Evolutionary conservation across 2,888 invertebrate genomes (phyloP), one percentile per base, ranked within the genome.

Genomic region (Hydriomena furcata): DNA sequence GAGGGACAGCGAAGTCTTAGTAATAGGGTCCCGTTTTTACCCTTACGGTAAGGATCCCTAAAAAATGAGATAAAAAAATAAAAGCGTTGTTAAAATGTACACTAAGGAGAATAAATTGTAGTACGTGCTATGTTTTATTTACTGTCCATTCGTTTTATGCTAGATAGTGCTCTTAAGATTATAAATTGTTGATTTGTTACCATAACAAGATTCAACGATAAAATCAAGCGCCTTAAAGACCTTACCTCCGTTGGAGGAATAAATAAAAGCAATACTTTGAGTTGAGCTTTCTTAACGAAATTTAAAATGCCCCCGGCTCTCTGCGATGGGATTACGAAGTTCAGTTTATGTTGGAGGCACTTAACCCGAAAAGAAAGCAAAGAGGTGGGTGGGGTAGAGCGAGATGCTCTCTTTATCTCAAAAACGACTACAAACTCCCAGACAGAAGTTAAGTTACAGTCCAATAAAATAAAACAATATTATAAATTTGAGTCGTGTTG

Each of bases 311-410:
- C 45, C 38, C 41, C 42, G 32, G 36, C 36, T 46, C 38, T 38
- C 32, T 46, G 34, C 28, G 41, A 52, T 55, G 30, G 40, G 45
- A 46, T 56, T 56, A 56, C 56, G 49, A 52, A 49, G 48, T 52
- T 45, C 34, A 56, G 52, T 56, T 56, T 56, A 52, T 43, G 49
- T 52, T 50, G 43, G 49, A 41, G 46, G 36, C 52, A 50, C 52
- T 52, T 52, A 55, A 52, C 52, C 48, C 48, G 34, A 31, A 49
- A 52, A 43, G 46, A 45, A 55, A 38, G 46, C 32, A 38, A 32
- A 21, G 27, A 40, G 27, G 32, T 21, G 38, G 23, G 13, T 30
- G 23, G 37, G 25, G 13, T 17, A 3, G 17, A 17, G 17, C 4
- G 2, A 17, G 10, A 38, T 36, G 28, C 28, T n/a, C n/a, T n/a